Evolutionary conservation across 2,797 vertebrate species (phyloP).

Genomic region (Rhadinocentrus ornatus): DNA sequence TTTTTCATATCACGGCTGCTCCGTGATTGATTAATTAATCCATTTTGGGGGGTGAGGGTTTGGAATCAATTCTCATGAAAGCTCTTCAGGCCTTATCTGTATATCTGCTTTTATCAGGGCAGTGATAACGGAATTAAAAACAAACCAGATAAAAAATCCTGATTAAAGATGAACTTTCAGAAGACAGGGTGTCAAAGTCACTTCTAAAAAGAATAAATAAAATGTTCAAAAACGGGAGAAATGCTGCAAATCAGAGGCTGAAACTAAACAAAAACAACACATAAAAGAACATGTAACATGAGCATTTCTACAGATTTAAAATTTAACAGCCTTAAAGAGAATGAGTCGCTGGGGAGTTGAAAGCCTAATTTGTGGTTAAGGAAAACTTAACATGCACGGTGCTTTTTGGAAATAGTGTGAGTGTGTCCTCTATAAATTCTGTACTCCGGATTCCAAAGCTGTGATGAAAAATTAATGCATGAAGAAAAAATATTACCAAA

Average conservation of each 20-base stretch:
- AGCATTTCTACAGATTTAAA: slow-evolving; percentile 16
- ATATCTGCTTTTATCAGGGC: slow-evolving; percentile 17
- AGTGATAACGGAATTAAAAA: slow-evolving; percentile 33
- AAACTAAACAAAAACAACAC: neutral
- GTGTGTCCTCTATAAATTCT: neutral
- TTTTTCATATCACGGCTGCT: slow-evolving; percentile 15
- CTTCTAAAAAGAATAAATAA: slow-evolving; percentile 6
- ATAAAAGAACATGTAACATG: slow-evolving; percentile 16
- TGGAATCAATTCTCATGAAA: slow-evolving; percentile 24
- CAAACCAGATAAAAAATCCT: slow-evolving; percentile 25
- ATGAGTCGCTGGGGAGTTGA: slow-evolving; percentile 3
- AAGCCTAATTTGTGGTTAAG: slow-evolving; percentile 13
- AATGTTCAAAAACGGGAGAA: slow-evolving; percentile 1
- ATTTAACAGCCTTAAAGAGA: slow-evolving; percentile 7
- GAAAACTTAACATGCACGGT: neutral
- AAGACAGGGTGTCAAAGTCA: slow-evolving; percentile 22
- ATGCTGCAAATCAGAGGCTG: slow-evolving; percentile 9
- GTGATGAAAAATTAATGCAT: slow-evolving; percentile 29
- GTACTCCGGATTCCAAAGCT: slow-evolving; percentile 28
- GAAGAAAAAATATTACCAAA: slow-evolving; percentile 23
- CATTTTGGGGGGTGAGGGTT: slow-evolving; percentile 1
- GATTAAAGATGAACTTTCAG: slow-evolving; percentile 31
- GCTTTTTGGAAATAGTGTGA: neutral
- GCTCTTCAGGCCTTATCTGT: slow-evolving; percentile 8
- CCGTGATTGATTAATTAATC: slow-evolving; percentile 39